Evolutionary conservation across 2,888 invertebrate genomes (phyloP), one percentile per base, ranked within the genome.

Genomic region (Netelia melanura): DNA sequence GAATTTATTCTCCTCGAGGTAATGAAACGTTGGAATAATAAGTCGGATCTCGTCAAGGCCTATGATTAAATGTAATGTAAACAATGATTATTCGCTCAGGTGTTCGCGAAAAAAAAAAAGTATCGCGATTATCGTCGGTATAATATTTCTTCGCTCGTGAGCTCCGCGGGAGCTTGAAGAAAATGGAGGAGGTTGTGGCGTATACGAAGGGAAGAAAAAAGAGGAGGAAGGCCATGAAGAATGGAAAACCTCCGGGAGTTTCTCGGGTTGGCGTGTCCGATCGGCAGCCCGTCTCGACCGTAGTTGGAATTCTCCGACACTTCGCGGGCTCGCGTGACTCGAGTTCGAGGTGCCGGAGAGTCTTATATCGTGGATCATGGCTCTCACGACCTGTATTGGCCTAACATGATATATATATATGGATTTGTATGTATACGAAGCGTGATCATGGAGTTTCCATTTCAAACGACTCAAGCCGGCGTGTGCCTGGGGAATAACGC

Each of bases 361-460:
- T 71, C 67, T 79, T 80, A 79, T 67, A 82, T 85, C 71, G 82
- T 64, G 67, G 68, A 76, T 72, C 78, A 62, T 70, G 25, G 68
- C 78, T 81, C 78, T 11, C 30, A 80, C 58, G 3, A 67, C 14
- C 80, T 14, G 65, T 48, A 44, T 71, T 56, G 3, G 48, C 14
- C 10, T 3, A 48, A 52, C 21, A 1, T 21, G 1, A 21, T 1
- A 65, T 21, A 70, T 44, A 48, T 44, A 11, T 72, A 9, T 65
- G 1, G 65, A 2, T 30, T 30, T 3, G 38, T 52, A 52, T 21
- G 68, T 52, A 54, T 23, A n/a, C 23, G 21, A 70, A 14, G 67
- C 68, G 52, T 67, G 77, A 89, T 90, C 87, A 86, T 87, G 79
- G 61, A 62, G 83, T 86, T 85, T 87, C 71, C 75, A 82, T 88